These are phyloP conservation scores for Bradypodion pumilum DNA, from an alignment of 2,797 vertebrate species.

Conservation along the genomic window DNA sequence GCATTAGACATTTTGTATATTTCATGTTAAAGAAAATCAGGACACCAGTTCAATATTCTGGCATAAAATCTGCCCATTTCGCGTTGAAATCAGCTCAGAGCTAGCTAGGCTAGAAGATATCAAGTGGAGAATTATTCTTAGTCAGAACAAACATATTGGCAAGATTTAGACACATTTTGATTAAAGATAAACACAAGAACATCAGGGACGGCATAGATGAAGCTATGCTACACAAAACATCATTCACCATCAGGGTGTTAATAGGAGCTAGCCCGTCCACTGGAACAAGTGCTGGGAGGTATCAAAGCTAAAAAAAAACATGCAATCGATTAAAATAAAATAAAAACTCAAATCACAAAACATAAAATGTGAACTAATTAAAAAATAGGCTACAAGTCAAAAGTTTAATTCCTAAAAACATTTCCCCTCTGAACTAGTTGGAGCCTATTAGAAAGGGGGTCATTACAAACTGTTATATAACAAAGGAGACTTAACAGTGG, in stretches of 20 bases:
- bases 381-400: conserved; percentile 21
- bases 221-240: not conserved
- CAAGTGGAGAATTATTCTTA: not conserved
- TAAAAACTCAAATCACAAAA: conserved; percentile 4
- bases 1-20: not conserved
- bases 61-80: not conserved
- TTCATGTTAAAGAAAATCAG: conserved; percentile 4
- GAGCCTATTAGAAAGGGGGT: not conserved
- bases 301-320: conserved; percentile 12
- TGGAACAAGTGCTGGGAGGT: not conserved
- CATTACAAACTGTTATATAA: not conserved
- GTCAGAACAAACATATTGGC: not conserved
- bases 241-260: not conserved
- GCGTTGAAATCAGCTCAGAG: not conserved
- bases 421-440: not conserved
- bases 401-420: conserved; percentile 20
- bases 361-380: conserved; percentile 9
- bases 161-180: not conserved
- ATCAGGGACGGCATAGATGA: not conserved
- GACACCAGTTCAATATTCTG: not conserved
- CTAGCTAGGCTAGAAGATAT: not conserved
- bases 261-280: not conserved
- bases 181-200: not conserved
- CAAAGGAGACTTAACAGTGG: conserved; percentile 5
- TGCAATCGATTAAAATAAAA: not conserved